Conservation (phyloP, 2,888 invertebrate species). For the Tipula unca region DNA sequence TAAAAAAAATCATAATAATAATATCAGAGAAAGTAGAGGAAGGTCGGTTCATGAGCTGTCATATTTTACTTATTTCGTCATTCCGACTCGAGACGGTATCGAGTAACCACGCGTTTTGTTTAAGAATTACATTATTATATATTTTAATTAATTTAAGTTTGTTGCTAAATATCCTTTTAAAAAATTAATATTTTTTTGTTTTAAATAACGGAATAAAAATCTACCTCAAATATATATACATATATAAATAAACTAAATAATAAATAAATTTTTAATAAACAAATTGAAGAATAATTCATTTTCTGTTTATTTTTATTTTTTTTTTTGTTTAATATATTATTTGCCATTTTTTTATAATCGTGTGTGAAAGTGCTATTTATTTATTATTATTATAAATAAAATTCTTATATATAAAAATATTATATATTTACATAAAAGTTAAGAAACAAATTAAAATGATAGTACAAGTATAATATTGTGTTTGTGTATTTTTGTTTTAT, state of each 20-base stretch:
- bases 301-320: slow-evolving; percentile 1
- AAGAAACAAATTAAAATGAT: slow-evolving; percentile 15
- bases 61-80: slow-evolving; percentile 30
- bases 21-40: slow-evolving; percentile 28
- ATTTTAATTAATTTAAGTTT: slow-evolving; percentile 16
- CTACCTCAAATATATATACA: background rate
- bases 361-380: slow-evolving; percentile 14
- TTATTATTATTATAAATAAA: background rate
- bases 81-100: slow-evolving; percentile 33
- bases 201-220: slow-evolving; percentile 9
- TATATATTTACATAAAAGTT: background rate
- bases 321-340: slow-evolving; percentile 1
- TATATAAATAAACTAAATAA: background rate
- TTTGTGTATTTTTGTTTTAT: slow-evolving; percentile 1
- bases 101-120: slow-evolving; percentile 30
- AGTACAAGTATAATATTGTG: slow-evolving; percentile 10
- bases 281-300: background rate
- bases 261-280: background rate
- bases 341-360: background rate
- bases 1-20: background rate
- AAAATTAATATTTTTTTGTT: background rate
- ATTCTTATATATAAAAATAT: background rate
- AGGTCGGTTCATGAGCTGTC: slow-evolving; percentile 29
- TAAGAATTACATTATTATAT: background rate
- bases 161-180: background rate